These are phyloP conservation scores for Lateolabrax maculatus DNA, from an alignment of 2,797 vertebrate species.

Conservation along the genomic window DNA sequence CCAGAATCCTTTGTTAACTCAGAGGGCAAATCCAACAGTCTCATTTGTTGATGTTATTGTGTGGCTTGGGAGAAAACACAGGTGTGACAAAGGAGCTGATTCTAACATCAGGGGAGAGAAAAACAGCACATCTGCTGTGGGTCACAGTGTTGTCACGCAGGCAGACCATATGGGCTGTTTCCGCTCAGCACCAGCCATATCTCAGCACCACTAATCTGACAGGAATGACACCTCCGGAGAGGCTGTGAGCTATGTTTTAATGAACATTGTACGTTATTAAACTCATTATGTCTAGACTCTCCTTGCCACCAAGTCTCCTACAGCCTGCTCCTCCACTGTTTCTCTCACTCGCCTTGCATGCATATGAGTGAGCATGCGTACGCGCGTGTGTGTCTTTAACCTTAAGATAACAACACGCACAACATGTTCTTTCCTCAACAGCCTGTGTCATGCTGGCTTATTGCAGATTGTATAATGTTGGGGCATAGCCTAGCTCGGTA, in stretches of 20 bases:
- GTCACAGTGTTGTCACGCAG: slow-evolving; percentile 78
- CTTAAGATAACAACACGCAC: slow-evolving; percentile 48
- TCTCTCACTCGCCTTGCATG: slow-evolving; percentile 32
- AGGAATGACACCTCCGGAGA: slow-evolving; percentile 77
- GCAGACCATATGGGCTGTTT: slow-evolving; percentile 78
- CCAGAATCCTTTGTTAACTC: slow-evolving; percentile 49
- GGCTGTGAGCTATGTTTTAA: slow-evolving; percentile 81
- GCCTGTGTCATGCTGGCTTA: slow-evolving; percentile 19
- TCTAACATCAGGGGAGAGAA: slow-evolving; percentile 60
- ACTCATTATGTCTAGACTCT: slow-evolving; percentile 75
- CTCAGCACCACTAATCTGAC: slow-evolving; percentile 81
- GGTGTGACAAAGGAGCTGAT: slow-evolving; percentile 72
- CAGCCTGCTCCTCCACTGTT: slow-evolving; percentile 43
- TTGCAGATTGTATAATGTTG: slow-evolving; percentile 41
- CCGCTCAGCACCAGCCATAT: slow-evolving; percentile 68
- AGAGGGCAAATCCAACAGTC: slow-evolving; percentile 45
- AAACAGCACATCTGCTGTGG: slow-evolving; percentile 81
- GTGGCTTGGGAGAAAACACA: slow-evolving; percentile 67
- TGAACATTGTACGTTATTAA: slow-evolving; percentile 82
- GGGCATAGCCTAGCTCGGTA: slow-evolving; percentile 34
- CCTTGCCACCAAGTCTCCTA: slow-evolving; percentile 60
- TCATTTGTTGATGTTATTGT: slow-evolving; percentile 66
- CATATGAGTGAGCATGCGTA: slow-evolving; percentile 31
- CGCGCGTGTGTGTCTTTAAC: slow-evolving; percentile 25
- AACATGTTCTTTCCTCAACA: slow-evolving; percentile 34